These are phyloP conservation scores for Microdon myrmicae DNA, from an alignment of 2,888 invertebrate genomes.

Conservation along the genomic window DNA sequence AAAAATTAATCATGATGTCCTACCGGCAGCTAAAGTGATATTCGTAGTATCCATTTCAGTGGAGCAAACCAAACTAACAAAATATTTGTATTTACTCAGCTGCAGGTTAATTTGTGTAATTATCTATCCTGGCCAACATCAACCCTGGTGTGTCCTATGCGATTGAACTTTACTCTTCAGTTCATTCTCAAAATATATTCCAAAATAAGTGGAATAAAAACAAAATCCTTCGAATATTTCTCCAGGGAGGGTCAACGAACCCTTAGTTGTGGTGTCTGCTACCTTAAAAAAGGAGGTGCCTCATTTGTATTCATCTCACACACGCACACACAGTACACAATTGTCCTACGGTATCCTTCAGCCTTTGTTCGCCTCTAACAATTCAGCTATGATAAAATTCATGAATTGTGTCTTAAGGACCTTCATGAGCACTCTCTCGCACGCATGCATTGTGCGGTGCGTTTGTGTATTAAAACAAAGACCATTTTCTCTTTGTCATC, in stretches of 20 bases:
- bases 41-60: too few species aligned
- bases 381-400: slow-evolving; percentile 17
- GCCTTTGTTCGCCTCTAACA: slow-evolving; percentile 17
- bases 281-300: slow-evolving; percentile 24
- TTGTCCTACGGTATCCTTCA: slow-evolving; percentile 16
- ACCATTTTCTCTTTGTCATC: slow-evolving; percentile 6
- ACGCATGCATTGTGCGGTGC: slow-evolving; percentile 12
- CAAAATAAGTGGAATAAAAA: slow-evolving; percentile 9
- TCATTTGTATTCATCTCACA: slow-evolving; percentile 15
- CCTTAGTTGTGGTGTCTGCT: slow-evolving; percentile 17
- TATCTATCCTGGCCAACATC: too few species aligned
- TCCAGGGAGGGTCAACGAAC: slow-evolving; percentile 39
- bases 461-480: too few species aligned
- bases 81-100: too few species aligned
- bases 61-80: too few species aligned
- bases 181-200: slow-evolving; percentile 10
- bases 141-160: not conserved
- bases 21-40: too few species aligned
- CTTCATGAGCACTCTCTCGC: slow-evolving; percentile 5
- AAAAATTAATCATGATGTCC: not conserved
- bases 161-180: not conserved
- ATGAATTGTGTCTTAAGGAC: slow-evolving; percentile 14
- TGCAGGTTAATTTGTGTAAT: too few species aligned
- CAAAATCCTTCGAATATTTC: too few species aligned
- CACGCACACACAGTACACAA: slow-evolving; percentile 1